phyloP scores from a whole-genome alignment of 2,797 vertebrate genomes.

The Sebastes itinus region DNA sequence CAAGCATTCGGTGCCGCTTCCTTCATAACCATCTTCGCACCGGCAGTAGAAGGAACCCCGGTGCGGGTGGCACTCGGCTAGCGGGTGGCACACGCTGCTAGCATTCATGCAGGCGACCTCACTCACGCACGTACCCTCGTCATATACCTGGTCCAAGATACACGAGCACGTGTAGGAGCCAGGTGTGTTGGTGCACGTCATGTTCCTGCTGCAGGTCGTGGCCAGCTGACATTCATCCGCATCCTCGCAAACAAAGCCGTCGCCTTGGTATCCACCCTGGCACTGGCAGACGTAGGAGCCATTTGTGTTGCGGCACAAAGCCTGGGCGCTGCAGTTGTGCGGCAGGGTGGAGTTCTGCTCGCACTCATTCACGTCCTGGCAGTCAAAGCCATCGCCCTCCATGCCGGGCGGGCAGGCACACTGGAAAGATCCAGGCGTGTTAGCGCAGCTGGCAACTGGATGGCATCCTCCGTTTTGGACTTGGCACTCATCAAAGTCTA shows the following conservation, averaged over 20 bases:
- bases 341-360: constrained; percentile 62
- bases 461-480: constrained; percentile 86
- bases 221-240: constrained; percentile 80
- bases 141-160: constrained; percentile 66
- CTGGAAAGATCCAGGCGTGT: constrained; percentile 79
- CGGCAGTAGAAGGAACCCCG: constrained; percentile 82
- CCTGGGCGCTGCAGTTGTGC: constrained; percentile 80
- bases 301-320: constrained; percentile 78
- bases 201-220: constrained; percentile 71
- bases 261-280: constrained; percentile 78
- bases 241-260: constrained; percentile 82
- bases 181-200: constrained; percentile 80
- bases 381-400: constrained; percentile 81
- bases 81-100: constrained; percentile 65
- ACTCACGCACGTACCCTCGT: constrained; percentile 77
- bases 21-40: constrained; percentile 79
- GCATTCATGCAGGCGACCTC: constrained; percentile 74
- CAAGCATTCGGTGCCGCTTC: constrained; percentile 80
- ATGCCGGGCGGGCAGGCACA: constrained; percentile 83
- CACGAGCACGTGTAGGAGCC: constrained; percentile 84
- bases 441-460: constrained; percentile 81
- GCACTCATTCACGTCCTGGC: constrained; percentile 86
- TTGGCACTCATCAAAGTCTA: constrained; percentile 92
- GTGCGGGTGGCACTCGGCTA: constrained; percentile 72
- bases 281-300: constrained; percentile 84